phyloP scores from a whole-genome alignment of 2,888 invertebrate species.

The Melinaea marsaeus region DNA sequence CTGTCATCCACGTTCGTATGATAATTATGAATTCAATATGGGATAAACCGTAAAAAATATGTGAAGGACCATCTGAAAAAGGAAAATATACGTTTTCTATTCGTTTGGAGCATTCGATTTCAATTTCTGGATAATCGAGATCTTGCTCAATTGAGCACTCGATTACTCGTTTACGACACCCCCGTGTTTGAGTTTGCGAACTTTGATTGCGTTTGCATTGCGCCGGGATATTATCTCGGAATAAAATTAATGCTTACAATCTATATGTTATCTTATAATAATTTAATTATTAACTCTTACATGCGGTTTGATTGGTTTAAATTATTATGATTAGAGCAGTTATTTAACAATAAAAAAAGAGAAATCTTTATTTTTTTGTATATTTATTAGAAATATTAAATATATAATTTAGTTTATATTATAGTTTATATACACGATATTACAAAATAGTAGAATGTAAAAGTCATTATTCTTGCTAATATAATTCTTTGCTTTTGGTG shows the following conservation, averaged over 20 bases:
- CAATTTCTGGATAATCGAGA: conserved; percentile 73
- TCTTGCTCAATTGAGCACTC: conserved; percentile 76
- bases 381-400: too few species aligned
- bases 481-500: background rate
- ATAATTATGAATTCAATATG: conserved; percentile 1
- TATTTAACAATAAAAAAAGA: too few species aligned
- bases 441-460: too few species aligned
- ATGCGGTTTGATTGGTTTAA: background rate
- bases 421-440: too few species aligned
- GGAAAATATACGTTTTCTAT: conserved; percentile 61
- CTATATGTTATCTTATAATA: background rate
- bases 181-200: conserved; percentile 69
- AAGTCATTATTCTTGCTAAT: too few species aligned
- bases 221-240: conserved; percentile 54
- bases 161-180: conserved; percentile 72
- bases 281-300: background rate
- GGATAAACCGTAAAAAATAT: background rate
- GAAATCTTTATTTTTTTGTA: too few species aligned
- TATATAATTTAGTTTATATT: too few species aligned
- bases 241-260: conserved; percentile 49
- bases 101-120: conserved; percentile 65
- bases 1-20: background rate
- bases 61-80: conserved; percentile 25
- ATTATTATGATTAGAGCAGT: too few species aligned
- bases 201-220: conserved; percentile 72